Conservation (phyloP, 2,888 invertebrate species). For the Tanypteryx hageni region DNA sequence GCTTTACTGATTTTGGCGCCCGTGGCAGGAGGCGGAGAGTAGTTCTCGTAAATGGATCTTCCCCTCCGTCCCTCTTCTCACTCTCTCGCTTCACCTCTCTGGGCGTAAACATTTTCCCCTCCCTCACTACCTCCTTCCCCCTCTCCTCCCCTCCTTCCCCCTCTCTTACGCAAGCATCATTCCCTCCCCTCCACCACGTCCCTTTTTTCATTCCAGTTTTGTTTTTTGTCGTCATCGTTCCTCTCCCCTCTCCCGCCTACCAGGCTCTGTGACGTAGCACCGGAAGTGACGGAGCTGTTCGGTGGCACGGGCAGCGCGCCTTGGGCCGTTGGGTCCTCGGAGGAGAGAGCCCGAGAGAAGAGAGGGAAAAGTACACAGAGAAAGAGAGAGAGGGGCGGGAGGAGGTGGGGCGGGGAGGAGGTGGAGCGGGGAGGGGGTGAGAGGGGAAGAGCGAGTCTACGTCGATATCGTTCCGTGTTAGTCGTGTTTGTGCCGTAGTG, state of each 20-base stretch:
- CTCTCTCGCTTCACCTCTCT: too few species aligned
- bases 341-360: background rate
- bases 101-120: too few species aligned
- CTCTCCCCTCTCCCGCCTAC: too few species aligned
- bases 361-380: background rate
- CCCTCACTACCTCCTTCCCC: background rate
- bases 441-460: constrained; percentile 2
- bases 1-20: too few species aligned
- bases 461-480: constrained; percentile 40
- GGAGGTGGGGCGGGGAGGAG: background rate
- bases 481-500: constrained; percentile 36
- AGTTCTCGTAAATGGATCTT: too few species aligned
- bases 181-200: too few species aligned
- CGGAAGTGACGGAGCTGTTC: background rate
- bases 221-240: constrained; percentile 19
- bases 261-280: background rate
- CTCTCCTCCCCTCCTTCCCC: background rate
- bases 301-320: too few species aligned
- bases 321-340: too few species aligned
- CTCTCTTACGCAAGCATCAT: too few species aligned
- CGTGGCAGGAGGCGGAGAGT: too few species aligned
- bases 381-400: too few species aligned
- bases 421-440: background rate
- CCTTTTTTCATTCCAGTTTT: background rate
- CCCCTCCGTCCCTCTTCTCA: too few species aligned